Evolutionary conservation across 2,888 invertebrate species (phyloP), one percentile per base, ranked within the genome.

Genomic region (Pegoplata infirma): DNA sequence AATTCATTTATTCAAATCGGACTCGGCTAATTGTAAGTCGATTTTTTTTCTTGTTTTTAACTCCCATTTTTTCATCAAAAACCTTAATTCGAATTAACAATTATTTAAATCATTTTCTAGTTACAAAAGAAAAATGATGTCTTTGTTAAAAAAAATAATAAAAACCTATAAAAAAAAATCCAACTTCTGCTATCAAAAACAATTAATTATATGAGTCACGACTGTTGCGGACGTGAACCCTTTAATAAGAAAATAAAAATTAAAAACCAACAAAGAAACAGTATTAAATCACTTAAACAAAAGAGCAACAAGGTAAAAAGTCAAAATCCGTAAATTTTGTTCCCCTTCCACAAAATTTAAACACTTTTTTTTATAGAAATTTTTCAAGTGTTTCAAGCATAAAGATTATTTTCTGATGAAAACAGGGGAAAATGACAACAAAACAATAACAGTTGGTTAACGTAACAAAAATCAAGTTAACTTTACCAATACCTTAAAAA

Each of bases 161-260:
- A n/a, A n/a, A n/a, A n/a, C n/a, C 4, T 36, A 1, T 36, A 3
- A 12, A 36, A 36, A 36, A 36, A 36, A 36, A 12, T 12, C n/a
- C 10, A 8, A 12, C n/a, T 36, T 40, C 36, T 58, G 58, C 80
- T 82, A 78, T 78, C 68, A 66, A 76, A 73, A 80, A 76, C 78
- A 80, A 81, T 81, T 82, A 82, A 81, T 83, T 82, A 80, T 77
- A 64, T 82, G 82, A 82, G 77, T 83, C 84, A 84, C 82, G 83
- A 82, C 58, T 81, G 67, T 67, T 73, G 59, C 8, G 73, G 72
- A 76, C 75, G 63, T 72, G 58, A 72, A 40, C 47, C 55, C 46
- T 47, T 40, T n/a, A n/a, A n/a, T n/a, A n/a, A n/a, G n/a, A n/a
- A n/a, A n/a, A 49, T 23, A 61, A 68, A 64, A 12, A 23, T 23